A percentile compares a stretch with the other conserved stretches of the same genome.
Evolutionary conservation across 2,797 vertebrate genomes (phyloP).

Genomic region (Sarcoramphus papa): DNA sequence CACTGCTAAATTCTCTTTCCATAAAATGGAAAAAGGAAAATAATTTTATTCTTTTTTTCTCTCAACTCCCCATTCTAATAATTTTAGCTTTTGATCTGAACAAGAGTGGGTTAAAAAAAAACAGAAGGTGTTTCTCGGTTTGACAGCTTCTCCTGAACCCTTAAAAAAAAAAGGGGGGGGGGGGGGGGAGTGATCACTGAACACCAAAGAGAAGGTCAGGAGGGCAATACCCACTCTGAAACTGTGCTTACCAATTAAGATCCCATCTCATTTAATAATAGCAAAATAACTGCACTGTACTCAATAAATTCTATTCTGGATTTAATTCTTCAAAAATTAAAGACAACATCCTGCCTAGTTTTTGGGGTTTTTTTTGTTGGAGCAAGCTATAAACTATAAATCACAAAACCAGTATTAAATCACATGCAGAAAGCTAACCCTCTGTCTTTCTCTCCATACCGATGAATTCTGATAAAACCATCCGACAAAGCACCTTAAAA

Average conservation of each 20-base stretch:
- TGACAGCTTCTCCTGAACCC: background rate
- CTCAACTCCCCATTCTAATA: background rate
- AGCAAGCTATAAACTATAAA: background rate
- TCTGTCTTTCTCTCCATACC: background rate
- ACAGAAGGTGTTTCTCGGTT: background rate
- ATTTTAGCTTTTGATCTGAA: background rate
- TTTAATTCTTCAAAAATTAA: background rate
- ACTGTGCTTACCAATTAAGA: background rate
- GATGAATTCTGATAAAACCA: background rate
- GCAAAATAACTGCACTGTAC: background rate
- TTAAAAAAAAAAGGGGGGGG: background rate
- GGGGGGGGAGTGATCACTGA: background rate
- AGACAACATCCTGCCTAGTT: background rate
- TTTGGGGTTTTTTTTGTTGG: background rate
- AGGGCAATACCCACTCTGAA: background rate
- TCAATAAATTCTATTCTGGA: background rate
- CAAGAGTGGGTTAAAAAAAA: background rate
- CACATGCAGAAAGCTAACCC: background rate
- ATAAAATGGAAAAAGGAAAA: slow-evolving; percentile 9
- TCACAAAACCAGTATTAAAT: background rate
- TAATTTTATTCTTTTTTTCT: background rate
- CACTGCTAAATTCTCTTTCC: background rate
- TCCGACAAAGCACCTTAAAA: background rate
- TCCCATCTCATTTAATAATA: background rate
- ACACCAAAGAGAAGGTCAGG: background rate